phyloP scores from a whole-genome alignment of 2,888 invertebrate species.

The Cheilosia variabilis region DNA sequence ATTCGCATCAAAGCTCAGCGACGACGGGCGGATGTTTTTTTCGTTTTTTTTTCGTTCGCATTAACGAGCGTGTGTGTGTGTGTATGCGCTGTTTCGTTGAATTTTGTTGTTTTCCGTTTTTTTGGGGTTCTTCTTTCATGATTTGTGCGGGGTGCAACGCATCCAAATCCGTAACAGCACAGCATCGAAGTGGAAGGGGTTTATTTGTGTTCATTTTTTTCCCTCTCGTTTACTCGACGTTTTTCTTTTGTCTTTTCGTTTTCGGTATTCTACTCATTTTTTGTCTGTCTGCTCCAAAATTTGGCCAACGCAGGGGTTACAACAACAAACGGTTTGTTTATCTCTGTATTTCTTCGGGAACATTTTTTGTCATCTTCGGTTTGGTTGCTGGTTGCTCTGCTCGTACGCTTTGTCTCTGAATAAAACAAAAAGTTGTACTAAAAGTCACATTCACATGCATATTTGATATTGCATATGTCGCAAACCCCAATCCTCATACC shows the following conservation, averaged over 20 bases:
- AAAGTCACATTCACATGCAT: too few species aligned
- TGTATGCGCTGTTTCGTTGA: constrained; percentile 22
- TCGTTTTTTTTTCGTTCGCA: constrained; percentile 19
- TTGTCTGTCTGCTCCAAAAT: constrained; percentile 39
- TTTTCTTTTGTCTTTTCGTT: constrained; percentile 13
- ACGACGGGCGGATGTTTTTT: constrained; percentile 54
- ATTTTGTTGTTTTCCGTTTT: constrained; percentile 1
- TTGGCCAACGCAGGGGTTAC: constrained; percentile 34
- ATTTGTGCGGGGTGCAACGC: constrained; percentile 27
- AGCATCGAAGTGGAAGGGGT: constrained; percentile 14
- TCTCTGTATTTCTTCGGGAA: constrained; percentile 15
- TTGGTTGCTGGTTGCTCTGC: not conserved
- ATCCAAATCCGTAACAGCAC: constrained; percentile 25
- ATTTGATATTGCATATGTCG: too few species aligned
- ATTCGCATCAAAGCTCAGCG: constrained; percentile 56
- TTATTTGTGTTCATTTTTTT: constrained; percentile 10
- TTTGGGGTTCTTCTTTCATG: not conserved
- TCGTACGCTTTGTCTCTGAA: not conserved
- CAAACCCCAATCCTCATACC: too few species aligned
- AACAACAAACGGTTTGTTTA: constrained; percentile 56
- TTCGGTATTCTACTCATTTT: constrained; percentile 18
- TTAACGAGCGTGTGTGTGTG: constrained; percentile 16
- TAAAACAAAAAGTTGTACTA: not conserved
- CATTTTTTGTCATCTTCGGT: constrained; percentile 4
- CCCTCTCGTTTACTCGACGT: not conserved